These are phyloP conservation scores for Ctenoplectra terminalis DNA, from an alignment of 1,140 invertebrate species.

Conservation along the genomic window DNA sequence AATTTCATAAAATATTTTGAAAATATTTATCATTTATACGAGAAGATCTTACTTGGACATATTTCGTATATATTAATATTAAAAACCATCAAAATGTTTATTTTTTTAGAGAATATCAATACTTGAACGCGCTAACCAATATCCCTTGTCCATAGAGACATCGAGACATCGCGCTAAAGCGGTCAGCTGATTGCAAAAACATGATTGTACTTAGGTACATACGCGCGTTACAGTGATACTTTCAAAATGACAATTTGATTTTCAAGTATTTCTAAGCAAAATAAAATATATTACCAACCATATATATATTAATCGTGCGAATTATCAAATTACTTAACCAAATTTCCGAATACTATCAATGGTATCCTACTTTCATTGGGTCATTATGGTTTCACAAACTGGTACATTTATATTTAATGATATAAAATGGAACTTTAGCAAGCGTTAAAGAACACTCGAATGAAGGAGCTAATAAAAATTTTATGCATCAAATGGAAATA, in stretches of 20 bases:
- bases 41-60: neutral
- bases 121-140: neutral
- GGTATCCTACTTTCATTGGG: neutral
- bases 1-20: neutral
- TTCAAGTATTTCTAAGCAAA: neutral
- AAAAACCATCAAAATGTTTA: neutral
- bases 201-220: neutral
- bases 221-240: neutral
- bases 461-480: neutral
- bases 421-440: no score
- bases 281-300: neutral
- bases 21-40: neutral
- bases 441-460: no score
- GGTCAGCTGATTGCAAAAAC: constrained; percentile 44
- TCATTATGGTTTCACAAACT: neutral
- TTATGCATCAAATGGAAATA: neutral
- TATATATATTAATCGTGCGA: neutral
- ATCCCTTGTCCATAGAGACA: neutral
- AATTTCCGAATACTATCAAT: neutral
- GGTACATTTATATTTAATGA: neutral
- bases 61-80: neutral
- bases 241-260: neutral
- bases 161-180: neutral
- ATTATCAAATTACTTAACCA: neutral
- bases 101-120: neutral